phyloP scores from a whole-genome alignment of 2,888 invertebrate genomes.

The Mythimna loreyi region DNA sequence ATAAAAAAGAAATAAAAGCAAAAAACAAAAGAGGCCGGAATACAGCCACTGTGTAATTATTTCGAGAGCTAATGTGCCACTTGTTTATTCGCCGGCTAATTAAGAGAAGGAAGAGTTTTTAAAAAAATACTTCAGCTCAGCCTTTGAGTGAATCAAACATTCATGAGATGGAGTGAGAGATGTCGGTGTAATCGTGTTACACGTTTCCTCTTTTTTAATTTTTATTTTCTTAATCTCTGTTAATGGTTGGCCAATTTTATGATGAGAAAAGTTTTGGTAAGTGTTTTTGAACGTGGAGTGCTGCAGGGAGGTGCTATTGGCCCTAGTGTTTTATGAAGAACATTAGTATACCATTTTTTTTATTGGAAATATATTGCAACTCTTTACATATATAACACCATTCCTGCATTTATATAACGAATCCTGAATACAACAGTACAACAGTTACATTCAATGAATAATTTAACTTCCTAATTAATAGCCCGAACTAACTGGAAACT shows the following conservation, averaged over 20 bases:
- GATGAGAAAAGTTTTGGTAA: conserved; percentile 49
- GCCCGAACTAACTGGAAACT: conserved; percentile 74
- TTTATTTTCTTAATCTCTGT: conserved; percentile 68
- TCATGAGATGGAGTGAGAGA: conserved; percentile 80
- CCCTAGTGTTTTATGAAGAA: conserved; percentile 21
- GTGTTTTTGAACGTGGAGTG: conserved; percentile 42
- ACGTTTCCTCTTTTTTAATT: conserved; percentile 71
- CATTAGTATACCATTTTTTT: background rate
- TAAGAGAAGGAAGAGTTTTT: conserved; percentile 87
- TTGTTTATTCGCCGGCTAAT: conserved; percentile 90
- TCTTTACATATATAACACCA: background rate
- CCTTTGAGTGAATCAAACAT: conserved; percentile 86
- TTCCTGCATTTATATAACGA: background rate
- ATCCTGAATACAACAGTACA: conserved; percentile 21
- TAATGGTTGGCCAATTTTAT: conserved; percentile 58
- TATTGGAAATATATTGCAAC: background rate
- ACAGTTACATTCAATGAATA: conserved; percentile 69
- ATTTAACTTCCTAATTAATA: conserved; percentile 80
- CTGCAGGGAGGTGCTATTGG: conserved; percentile 61
- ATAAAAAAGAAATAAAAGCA: conserved; percentile 69
- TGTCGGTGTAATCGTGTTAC: conserved; percentile 73
- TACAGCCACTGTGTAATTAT: conserved; percentile 86
- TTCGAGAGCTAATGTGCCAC: conserved; percentile 89
- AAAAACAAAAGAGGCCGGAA: conserved; percentile 74
- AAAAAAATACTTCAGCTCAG: conserved; percentile 81